Evolutionary conservation across 2,113 vertebrate species (phyloP).

Genomic region (Sorex fumeus): DNA sequence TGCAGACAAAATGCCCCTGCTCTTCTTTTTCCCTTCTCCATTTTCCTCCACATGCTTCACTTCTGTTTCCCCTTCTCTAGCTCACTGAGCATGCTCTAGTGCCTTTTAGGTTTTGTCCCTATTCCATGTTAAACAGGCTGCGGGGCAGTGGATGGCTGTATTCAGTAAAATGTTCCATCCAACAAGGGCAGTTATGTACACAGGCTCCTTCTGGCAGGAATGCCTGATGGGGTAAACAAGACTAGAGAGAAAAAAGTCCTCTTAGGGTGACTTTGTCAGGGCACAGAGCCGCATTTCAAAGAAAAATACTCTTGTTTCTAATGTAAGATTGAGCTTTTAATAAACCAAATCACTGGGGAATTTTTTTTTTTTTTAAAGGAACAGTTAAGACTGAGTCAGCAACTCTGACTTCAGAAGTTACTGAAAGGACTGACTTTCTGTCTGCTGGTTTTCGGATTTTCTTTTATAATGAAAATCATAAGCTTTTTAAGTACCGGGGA

Average conservation of each 20-base stretch:
- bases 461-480: slow-evolving; percentile 46
- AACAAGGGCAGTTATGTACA: slow-evolving; percentile 76
- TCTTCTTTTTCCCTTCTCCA: slow-evolving; percentile 72
- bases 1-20: slow-evolving; percentile 73
- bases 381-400: slow-evolving; percentile 81
- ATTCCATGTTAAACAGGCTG: slow-evolving; percentile 76
- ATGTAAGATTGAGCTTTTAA: slow-evolving; percentile 82
- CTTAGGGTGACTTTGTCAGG: slow-evolving; percentile 84
- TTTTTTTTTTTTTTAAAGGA: slow-evolving; percentile 69
- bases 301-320: slow-evolving; percentile 84
- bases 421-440: slow-evolving; percentile 62
- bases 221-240: slow-evolving; percentile 73
- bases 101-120: slow-evolving; percentile 86
- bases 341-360: slow-evolving; percentile 80
- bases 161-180: slow-evolving; percentile 78
- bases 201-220: slow-evolving; percentile 83
- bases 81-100: slow-evolving; percentile 78
- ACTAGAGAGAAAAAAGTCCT: slow-evolving; percentile 83
- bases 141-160: slow-evolving; percentile 73
- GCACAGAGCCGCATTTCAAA: slow-evolving; percentile 74
- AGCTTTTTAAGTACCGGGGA: slow-evolving; percentile 20
- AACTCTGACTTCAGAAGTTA: slow-evolving; percentile 77
- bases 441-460: slow-evolving; percentile 45
- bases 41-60: slow-evolving; percentile 72
- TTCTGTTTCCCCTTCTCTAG: slow-evolving; percentile 66